A percentile compares a stretch with the other conserved stretches of the same genome.
phyloP scores from a whole-genome alignment of 2,797 vertebrate genomes.

The Melanotaenia trifasciata region DNA sequence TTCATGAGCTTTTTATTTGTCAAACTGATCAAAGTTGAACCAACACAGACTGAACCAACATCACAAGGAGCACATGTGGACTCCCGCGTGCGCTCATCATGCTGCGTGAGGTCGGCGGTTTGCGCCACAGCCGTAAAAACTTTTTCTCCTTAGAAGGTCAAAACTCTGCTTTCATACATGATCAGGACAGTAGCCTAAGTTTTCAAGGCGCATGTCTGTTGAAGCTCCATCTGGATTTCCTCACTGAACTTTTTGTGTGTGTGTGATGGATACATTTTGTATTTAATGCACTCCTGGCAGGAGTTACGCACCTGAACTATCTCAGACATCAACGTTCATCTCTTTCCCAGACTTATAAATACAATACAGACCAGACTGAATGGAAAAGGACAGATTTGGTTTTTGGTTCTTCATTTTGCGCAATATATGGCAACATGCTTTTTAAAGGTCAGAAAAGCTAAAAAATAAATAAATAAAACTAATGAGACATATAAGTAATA shows the following conservation, averaged over 20 bases:
- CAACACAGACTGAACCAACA: slow-evolving; percentile 16
- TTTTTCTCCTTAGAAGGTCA: slow-evolving; percentile 46
- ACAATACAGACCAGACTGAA: neutral
- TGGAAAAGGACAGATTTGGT: too few species aligned
- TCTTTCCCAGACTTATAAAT: slow-evolving; percentile 20
- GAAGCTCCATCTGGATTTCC: slow-evolving; percentile 26
- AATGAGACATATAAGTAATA: neutral
- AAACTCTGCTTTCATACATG: slow-evolving; percentile 22
- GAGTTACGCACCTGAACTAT: slow-evolving; percentile 44
- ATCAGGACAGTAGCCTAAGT: neutral
- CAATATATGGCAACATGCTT: neutral
- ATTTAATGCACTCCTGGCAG: slow-evolving; percentile 19
- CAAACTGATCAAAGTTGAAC: slow-evolving; percentile 36
- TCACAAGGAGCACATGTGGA: slow-evolving; percentile 42
- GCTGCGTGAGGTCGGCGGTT: slow-evolving; percentile 38
- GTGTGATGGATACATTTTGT: slow-evolving; percentile 29
- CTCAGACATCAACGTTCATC: slow-evolving; percentile 6
- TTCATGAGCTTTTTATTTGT: slow-evolving; percentile 23
- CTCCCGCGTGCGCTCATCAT: slow-evolving; percentile 14
- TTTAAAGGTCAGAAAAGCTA: neutral
- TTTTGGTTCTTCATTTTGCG: neutral
- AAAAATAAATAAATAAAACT: neutral
- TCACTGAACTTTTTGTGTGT: slow-evolving; percentile 18
- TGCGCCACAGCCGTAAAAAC: slow-evolving; percentile 35
- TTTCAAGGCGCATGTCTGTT: slow-evolving; percentile 6